phyloP scores from a whole-genome alignment of 2,113 vertebrate species.

The Cyanoramphus novaezelandiae region DNA sequence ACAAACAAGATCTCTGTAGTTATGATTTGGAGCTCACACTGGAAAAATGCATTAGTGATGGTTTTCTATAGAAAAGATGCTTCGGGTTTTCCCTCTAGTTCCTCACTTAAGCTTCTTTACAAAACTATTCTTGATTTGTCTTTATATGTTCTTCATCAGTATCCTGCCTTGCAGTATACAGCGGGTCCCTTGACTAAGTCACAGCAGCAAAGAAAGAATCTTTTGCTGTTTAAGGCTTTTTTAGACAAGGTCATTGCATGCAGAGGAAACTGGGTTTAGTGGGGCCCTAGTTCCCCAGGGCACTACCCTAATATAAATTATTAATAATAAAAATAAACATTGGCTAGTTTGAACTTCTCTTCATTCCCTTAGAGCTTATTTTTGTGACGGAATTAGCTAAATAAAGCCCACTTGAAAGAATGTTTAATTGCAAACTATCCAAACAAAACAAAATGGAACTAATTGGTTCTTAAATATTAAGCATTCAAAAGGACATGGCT shows the following conservation, averaged over 20 bases:
- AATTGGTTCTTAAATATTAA: constrained; percentile 58
- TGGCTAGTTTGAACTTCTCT: constrained; percentile 50
- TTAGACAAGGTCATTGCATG: neutral
- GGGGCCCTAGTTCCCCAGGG: constrained; percentile 23
- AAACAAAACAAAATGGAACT: constrained; percentile 60
- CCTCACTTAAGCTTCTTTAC: neutral
- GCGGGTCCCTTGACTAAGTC: neutral
- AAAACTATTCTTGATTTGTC: neutral
- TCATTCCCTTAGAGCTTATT: constrained; percentile 54
- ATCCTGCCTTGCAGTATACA: neutral
- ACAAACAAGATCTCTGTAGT: neutral
- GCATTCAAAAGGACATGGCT: neutral
- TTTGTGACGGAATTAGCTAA: constrained; percentile 59
- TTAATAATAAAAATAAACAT: constrained; percentile 69
- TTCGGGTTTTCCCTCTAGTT: neutral
- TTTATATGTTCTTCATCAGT: neutral
- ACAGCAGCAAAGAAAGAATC: neutral
- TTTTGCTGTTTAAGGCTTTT: neutral
- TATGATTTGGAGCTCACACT: neutral
- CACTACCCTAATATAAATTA: constrained; percentile 54
- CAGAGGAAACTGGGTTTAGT: constrained; percentile 24
- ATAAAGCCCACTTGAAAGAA: constrained; percentile 64
- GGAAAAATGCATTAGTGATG: constrained; percentile 13
- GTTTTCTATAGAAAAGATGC: neutral
- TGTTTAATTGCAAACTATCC: constrained; percentile 56